Conservation (phyloP, 2,113 vertebrate genomes). For the Cercopithecus mona region DNA sequence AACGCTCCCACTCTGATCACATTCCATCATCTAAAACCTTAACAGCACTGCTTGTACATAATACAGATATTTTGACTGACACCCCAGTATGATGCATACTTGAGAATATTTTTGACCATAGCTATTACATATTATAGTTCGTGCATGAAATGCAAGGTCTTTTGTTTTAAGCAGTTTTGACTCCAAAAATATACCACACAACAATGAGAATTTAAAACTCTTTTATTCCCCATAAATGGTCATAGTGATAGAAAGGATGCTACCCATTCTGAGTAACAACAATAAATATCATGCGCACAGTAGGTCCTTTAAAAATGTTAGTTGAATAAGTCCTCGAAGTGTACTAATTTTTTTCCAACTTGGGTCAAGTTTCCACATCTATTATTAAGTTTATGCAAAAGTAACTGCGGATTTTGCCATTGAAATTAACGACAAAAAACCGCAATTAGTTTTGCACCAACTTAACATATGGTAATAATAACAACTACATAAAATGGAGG, state of each 20-base stretch:
- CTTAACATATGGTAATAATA: neutral
- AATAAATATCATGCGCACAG: neutral
- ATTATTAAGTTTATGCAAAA: neutral
- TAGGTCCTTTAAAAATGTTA: neutral
- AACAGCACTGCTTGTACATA: neutral
- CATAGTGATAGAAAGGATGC: neutral
- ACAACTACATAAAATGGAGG: neutral
- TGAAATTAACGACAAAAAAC: neutral
- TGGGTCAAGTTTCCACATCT: neutral
- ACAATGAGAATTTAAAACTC: neutral
- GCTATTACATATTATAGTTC: neutral
- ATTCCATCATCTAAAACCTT: neutral
- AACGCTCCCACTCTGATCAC: neutral
- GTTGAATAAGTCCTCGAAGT: neutral
- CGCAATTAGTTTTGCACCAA: neutral
- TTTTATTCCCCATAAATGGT: neutral
- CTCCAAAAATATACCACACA: neutral
- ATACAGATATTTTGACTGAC: neutral
- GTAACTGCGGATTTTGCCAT: no score
- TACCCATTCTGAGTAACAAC: neutral
- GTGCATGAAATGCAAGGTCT: neutral
- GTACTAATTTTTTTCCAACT: neutral
- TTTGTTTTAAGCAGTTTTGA: neutral
- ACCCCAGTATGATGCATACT: neutral
- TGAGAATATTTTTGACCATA: neutral